Conservation (phyloP, 2,888 invertebrate species). For the Phlogophora meticulosa region DNA sequence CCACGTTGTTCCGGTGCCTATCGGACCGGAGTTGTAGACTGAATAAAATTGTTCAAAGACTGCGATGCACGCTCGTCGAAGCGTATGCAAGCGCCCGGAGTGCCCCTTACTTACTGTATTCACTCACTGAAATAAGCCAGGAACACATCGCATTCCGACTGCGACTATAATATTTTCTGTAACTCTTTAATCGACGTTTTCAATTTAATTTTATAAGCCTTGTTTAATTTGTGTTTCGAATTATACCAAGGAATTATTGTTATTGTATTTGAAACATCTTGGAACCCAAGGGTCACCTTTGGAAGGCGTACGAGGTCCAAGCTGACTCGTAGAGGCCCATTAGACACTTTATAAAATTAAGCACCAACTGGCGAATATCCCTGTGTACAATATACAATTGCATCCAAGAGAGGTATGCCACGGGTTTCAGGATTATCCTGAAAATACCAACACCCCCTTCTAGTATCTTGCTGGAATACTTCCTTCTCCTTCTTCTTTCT, state of each 20-base stretch:
- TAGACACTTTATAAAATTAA: no score
- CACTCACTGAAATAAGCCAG: conserved; percentile 57
- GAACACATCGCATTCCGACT: conserved; percentile 52
- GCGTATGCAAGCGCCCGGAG: conserved; percentile 65
- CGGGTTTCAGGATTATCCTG: no score
- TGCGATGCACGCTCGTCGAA: conserved; percentile 59
- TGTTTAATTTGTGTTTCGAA: conserved; percentile 16
- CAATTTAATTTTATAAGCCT: conserved; percentile 40
- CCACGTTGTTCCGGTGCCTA: conserved; percentile 42
- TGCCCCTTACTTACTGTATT: conserved; percentile 63
- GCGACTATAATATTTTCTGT: conserved; percentile 45
- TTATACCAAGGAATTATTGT: background rate
- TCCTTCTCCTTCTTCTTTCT: no score
- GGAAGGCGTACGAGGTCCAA: no score
- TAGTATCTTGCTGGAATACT: no score
- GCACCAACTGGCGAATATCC: no score
- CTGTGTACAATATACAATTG: no score
- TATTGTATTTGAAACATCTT: no score
- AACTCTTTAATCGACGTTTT: conserved; percentile 22
- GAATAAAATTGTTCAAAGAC: conserved; percentile 68
- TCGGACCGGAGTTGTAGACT: conserved; percentile 55
- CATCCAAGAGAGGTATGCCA: no score
- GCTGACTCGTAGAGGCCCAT: no score
- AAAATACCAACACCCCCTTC: no score
- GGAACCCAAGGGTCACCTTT: no score